These are phyloP conservation scores for Epistrophe grossulariae DNA, from an alignment of 2,888 invertebrate genomes.

Conservation along the genomic window DNA sequence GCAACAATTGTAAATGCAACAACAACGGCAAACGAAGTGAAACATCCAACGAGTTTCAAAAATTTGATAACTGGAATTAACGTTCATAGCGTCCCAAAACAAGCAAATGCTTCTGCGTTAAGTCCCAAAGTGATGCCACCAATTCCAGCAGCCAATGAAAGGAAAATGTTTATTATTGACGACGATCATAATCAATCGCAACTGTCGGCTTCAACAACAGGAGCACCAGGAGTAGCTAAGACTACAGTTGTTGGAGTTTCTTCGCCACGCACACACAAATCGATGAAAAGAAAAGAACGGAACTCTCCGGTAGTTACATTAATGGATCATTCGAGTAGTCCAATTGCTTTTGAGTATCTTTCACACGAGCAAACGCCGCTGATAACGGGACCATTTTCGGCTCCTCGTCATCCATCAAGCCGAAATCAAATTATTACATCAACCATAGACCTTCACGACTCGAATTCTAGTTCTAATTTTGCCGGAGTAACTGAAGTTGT, in stretches of 20 bases:
- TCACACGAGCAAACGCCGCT: slow-evolving; percentile 14
- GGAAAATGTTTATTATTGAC: slow-evolving; percentile 49
- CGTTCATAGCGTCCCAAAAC: slow-evolving; percentile 44
- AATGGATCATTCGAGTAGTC: slow-evolving; percentile 59
- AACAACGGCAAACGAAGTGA: slow-evolving; percentile 39
- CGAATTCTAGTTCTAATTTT: slow-evolving; percentile 81
- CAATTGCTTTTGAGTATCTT: slow-evolving; percentile 49
- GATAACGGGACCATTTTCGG: not conserved
- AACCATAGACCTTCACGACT: slow-evolving; percentile 80
- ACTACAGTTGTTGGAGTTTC: slow-evolving; percentile 22
- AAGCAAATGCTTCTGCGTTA: slow-evolving; percentile 34
- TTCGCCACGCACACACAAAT: slow-evolving; percentile 61
- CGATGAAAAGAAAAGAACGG: slow-evolving; percentile 65
- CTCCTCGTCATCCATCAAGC: slow-evolving; percentile 21
- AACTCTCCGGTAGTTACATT: slow-evolving; percentile 53
- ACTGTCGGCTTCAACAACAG: slow-evolving; percentile 24
- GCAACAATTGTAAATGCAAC: slow-evolving; percentile 8
- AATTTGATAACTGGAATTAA: slow-evolving; percentile 77
- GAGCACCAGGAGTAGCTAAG: slow-evolving; percentile 19
- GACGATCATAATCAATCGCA: slow-evolving; percentile 59
- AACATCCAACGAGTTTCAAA: slow-evolving; percentile 79
- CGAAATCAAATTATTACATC: slow-evolving; percentile 58
- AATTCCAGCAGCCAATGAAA: slow-evolving; percentile 3
- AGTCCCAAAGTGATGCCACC: slow-evolving; percentile 49
- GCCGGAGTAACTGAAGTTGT: slow-evolving; percentile 40